Percentiles rank a stretch among this genome's conserved stretches.
phyloP scores from a whole-genome alignment of 2,888 invertebrate genomes.

The Lymantria dispar region DNA sequence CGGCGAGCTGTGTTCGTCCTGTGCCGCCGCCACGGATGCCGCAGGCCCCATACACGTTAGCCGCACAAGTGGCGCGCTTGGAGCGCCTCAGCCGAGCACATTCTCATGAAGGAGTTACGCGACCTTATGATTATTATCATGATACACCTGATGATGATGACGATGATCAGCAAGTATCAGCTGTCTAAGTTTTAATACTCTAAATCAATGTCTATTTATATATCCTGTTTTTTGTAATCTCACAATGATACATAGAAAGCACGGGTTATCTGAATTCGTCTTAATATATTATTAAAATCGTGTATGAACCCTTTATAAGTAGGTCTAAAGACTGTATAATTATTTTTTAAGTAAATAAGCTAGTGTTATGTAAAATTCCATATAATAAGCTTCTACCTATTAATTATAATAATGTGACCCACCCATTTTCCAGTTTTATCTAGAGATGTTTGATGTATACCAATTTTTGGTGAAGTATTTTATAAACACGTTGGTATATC shows the following conservation, averaged over 20 bases:
- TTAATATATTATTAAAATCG: conserved; percentile 60
- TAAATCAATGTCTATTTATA: conserved; percentile 71
- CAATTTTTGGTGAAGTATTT: conserved; percentile 61
- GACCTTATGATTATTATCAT: conserved; percentile 87
- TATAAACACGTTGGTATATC: conserved; percentile 71
- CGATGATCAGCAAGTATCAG: conserved; percentile 79
- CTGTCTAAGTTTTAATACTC: conserved; percentile 70
- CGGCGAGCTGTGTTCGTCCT: conserved; percentile 79
- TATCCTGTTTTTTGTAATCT: conserved; percentile 77
- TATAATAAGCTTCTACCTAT: conserved; percentile 51
- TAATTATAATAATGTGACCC: conserved; percentile 74
- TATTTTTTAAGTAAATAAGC: conserved; percentile 69
- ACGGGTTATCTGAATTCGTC: conserved; percentile 72
- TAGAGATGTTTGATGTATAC: conserved; percentile 76
- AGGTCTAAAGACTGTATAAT: conserved; percentile 82
- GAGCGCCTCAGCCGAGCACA: conserved; percentile 92
- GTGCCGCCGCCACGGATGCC: conserved; percentile 87
- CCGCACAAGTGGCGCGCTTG: conserved; percentile 92
- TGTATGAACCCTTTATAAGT: conserved; percentile 75
- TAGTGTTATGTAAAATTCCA: conserved; percentile 80
- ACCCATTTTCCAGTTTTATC: conserved; percentile 79
- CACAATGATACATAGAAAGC: conserved; percentile 75
- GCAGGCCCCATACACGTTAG: conserved; percentile 92
- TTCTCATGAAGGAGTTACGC: conserved; percentile 93
- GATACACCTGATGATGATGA: conserved; percentile 77